phyloP scores from a whole-genome alignment of 2,888 invertebrate genomes.

The Apamea epomidion region DNA sequence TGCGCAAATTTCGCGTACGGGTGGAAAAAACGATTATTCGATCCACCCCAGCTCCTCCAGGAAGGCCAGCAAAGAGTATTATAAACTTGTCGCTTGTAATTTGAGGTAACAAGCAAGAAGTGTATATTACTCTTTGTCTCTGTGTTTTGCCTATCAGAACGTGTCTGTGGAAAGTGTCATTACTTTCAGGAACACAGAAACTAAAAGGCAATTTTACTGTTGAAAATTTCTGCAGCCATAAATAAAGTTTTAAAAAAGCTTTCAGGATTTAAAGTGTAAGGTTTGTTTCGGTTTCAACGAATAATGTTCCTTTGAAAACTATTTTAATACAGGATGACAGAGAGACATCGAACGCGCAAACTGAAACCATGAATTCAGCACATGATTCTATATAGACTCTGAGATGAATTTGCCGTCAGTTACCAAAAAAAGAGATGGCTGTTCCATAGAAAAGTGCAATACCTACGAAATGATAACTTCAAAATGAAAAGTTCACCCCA shows the following conservation, averaged over 20 bases:
- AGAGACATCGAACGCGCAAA: too few species aligned
- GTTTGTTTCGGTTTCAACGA: neutral
- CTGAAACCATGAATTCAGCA: too few species aligned
- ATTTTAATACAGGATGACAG: neutral
- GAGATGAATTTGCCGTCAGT: too few species aligned
- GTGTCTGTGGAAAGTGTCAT: neutral
- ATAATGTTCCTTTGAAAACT: neutral
- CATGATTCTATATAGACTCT: too few species aligned
- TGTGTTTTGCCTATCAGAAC: neutral
- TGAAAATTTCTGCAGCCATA: neutral
- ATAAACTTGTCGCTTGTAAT: too few species aligned
- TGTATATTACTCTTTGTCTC: neutral
- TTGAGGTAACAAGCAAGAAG: conserved; percentile 1
- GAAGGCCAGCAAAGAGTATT: too few species aligned
- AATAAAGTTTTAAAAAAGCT: conserved; percentile 1
- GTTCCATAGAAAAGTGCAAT: too few species aligned
- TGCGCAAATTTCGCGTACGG: too few species aligned
- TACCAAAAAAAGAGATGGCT: too few species aligned
- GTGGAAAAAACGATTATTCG: too few species aligned
- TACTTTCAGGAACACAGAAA: neutral
- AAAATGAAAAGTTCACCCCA: neutral
- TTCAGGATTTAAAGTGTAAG: conserved; percentile 13
- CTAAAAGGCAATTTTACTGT: neutral
- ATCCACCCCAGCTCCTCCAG: too few species aligned
- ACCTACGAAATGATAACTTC: neutral